A percentile compares a stretch with the other conserved stretches of the same genome.
Conservation (phyloP, 30 jellyfish, hydroid and myxozoan species). For the Pelagia noctiluca region DNA sequence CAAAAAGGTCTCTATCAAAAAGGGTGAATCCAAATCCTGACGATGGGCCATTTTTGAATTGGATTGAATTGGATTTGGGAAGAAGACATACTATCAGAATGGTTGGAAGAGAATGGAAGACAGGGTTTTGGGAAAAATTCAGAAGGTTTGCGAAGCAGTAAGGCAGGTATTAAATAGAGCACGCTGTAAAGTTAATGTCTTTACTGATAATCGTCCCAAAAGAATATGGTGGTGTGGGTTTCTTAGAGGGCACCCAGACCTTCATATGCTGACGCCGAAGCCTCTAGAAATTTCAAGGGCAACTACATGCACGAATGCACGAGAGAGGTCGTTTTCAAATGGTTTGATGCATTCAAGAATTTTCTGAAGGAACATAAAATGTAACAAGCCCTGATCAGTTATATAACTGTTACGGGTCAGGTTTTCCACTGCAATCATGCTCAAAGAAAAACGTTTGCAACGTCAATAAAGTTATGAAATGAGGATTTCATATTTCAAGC, state of each 20-base stretch:
- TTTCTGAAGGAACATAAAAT: slow-evolving; percentile 18
- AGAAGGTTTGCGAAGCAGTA: neutral
- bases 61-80: no score
- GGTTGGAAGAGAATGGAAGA: neutral
- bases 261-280: slow-evolving; percentile 6
- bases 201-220: slow-evolving; percentile 8
- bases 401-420: no score
- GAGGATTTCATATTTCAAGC: no score
- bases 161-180: neutral
- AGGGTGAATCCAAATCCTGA: no score
- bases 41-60: no score
- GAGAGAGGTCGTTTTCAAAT: slow-evolving; percentile 4
- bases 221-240: slow-evolving; percentile 40
- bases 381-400: neutral
- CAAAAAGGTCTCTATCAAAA: no score
- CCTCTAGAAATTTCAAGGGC: slow-evolving; percentile 37
- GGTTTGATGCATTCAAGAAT: slow-evolving; percentile 27
- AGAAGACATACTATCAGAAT: neutral
- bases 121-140: slow-evolving; percentile 40
- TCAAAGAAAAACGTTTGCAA: no score
- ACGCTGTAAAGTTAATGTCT: neutral
- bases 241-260: slow-evolving; percentile 46
- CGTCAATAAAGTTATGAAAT: no score
- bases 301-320: slow-evolving; percentile 15
- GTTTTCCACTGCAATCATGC: no score